Evolutionary conservation across 2,797 vertebrate genomes (phyloP).

Genomic region (Xyrichtys novacula): DNA sequence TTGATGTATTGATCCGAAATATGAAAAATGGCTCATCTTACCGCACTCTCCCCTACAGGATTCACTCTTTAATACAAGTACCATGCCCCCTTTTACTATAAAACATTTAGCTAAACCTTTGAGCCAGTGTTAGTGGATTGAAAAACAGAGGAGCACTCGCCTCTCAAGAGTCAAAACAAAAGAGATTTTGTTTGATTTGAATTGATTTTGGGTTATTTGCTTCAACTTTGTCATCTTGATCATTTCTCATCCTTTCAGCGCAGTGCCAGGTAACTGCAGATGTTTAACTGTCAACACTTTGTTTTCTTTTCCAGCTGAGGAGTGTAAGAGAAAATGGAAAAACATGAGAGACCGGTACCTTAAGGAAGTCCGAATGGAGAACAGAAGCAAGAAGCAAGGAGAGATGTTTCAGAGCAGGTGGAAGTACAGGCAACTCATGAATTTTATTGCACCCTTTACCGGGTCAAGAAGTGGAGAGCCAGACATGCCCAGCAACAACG

Average conservation of each 20-base stretch:
- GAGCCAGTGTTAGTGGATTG: too few relatives aligned
- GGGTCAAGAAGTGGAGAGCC: constrained; percentile 66
- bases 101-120: too few relatives aligned
- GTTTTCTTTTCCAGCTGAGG: constrained; percentile 68
- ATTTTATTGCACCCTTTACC: constrained; percentile 78
- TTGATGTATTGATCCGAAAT: too few relatives aligned
- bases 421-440: constrained; percentile 80
- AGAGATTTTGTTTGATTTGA: too few relatives aligned
- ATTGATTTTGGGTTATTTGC: too few relatives aligned
- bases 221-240: too few relatives aligned
- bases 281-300: neutral
- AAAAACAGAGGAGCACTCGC: too few relatives aligned
- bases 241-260: neutral
- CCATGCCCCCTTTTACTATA: too few relatives aligned
- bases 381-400: constrained; percentile 76
- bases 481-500: constrained; percentile 51
- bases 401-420: constrained; percentile 72
- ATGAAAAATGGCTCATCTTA: too few relatives aligned
- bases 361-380: constrained; percentile 79
- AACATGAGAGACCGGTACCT: constrained; percentile 83
- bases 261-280: neutral
- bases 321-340: constrained; percentile 85
- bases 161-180: too few relatives aligned
- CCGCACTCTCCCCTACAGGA: too few relatives aligned
- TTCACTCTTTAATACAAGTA: too few relatives aligned